Base-by-base conservation (phyloP, 2,888 invertebrate genomes). In the Amphipoea oculea region DNA sequence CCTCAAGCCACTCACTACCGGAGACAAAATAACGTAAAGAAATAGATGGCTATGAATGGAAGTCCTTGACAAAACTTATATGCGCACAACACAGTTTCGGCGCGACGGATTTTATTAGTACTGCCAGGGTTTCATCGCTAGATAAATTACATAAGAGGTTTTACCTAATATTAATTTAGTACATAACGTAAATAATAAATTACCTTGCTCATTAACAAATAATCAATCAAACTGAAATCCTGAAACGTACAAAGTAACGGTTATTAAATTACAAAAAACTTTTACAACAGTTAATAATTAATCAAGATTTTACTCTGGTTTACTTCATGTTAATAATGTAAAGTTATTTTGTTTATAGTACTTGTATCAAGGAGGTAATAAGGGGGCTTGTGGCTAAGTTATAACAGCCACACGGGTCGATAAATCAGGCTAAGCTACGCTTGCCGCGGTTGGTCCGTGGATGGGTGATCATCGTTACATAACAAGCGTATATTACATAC, bases 201-300 rank as follows among this genome's bases (percentile, higher is more conserved):
- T 66, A 45, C n/a, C 40, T 51, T 23, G 2, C 20, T 76, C 42
- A 70, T 81, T 70, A 81, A 51, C 66, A 60, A 76, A 0, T 36
- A 66, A 81, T 81, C 76, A 81, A 81, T 81, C 81, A 81, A 75
- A 36, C 11, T 20, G 2, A 51, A 57, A 40, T 29, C 12, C 14
- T 20, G 9, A 57, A 40, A 40, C 40, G 5, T 48, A 57, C 14
- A 62, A 17, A 48, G 17, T 51, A 20, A 23, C 62, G 23, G 17
- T 81, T 23, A 76, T 76, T 60, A 60, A 42, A 60, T 75, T 51
- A 68, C 72, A 60, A 48, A 60, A 36, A 66, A 70, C 66, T 76
- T 76, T 36, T 36, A 42, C 14, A 48, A 40, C 48, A 17, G 14
- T 66, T 9, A 57, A 60, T 65, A 66, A 70, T 70, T 81, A 68